Evolutionary conservation across 2,888 invertebrate species (phyloP), one percentile per base, ranked within the genome.

Genomic region (Melinopterus prodromus): DNA sequence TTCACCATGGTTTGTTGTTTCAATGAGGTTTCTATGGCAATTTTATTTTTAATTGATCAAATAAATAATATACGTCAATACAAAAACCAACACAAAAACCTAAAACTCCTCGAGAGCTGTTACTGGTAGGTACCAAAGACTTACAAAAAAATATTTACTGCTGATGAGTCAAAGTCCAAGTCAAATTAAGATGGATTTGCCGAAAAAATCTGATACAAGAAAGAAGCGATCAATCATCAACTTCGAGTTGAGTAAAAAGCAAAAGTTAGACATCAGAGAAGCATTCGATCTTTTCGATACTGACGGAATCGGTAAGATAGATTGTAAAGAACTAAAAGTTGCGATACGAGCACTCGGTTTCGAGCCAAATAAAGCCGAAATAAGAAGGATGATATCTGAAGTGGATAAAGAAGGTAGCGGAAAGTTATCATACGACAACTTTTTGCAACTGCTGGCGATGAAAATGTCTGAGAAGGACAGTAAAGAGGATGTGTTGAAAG

Each of bases 221-320:
- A 74, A 74, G 37, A 74, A 74, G 37, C 26, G n/a, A 2, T 35
- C 35, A 6, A 26, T 74, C 2, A 35, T 12, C 12, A 35, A 26
- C 37, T 74, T 74, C n/a, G 74, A 74, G 15, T 35, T 74, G n/a
- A 74, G 74, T 37, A 74, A 74, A 26, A 35, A 74, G 36, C 74
- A 74, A 36, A 74, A 74, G n/a, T n/a, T 36, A 2, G 74, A 74
- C n/a, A 74, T 74, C 6, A 74, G 35, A 88, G 97, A 97, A 89
- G 97, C 98, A 0, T 98, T 98, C 87, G 95, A 96, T 90, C 90
- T 97, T 14, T 98, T 98, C 90, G 97, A 98, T 88, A 93, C 94
- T 9, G 95, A 96, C 88, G 95, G 93, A 26, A 93, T 94, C 72
- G 97, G 97, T 4, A 92, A 93, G 86, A 97, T 98, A 85, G 95